Conservation (phyloP, 2,797 vertebrate species). For the Phrynocephalus guinanensis region DNA sequence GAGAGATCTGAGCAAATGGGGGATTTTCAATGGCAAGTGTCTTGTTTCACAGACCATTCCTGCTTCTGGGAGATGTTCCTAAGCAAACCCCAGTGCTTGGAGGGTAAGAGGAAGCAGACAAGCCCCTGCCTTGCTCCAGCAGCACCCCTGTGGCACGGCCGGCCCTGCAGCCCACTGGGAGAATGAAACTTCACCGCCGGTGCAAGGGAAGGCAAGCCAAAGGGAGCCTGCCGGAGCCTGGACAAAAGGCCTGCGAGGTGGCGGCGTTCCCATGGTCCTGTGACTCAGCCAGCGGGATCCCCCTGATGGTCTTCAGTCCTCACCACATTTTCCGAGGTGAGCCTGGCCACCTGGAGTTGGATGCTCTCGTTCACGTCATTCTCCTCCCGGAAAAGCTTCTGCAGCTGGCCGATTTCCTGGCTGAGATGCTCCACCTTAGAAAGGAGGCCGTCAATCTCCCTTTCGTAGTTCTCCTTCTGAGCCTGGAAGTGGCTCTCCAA, state of each 20-base stretch:
- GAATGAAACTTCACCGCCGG: too few relatives aligned
- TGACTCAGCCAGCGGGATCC: too few relatives aligned
- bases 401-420: slow-evolving; percentile 89
- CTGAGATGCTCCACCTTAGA: slow-evolving; percentile 90
- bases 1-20: neutral
- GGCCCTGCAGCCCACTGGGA: too few relatives aligned
- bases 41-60: neutral
- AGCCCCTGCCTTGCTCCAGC: too few relatives aligned
- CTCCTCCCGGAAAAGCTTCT: slow-evolving; percentile 92
- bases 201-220: too few relatives aligned
- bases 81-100: neutral
- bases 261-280: too few relatives aligned
- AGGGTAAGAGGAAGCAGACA: too few relatives aligned
- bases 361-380: slow-evolving; percentile 88
- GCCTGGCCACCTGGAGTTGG: slow-evolving; percentile 87
- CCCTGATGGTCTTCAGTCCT: neutral
- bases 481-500: slow-evolving; percentile 89
- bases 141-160: too few relatives aligned
- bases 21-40: neutral
- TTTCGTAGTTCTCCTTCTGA: slow-evolving; percentile 88
- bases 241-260: too few relatives aligned
- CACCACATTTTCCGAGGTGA: slow-evolving; percentile 92
- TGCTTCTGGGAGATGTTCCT: slow-evolving; percentile 1
- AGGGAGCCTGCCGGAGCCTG: too few relatives aligned
- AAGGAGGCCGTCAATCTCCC: slow-evolving; percentile 86